Percentiles rank a stretch among this genome's conserved stretches.
phyloP scores from a whole-genome alignment of 2,113 vertebrate species.

The Spheniscus mendiculus region DNA sequence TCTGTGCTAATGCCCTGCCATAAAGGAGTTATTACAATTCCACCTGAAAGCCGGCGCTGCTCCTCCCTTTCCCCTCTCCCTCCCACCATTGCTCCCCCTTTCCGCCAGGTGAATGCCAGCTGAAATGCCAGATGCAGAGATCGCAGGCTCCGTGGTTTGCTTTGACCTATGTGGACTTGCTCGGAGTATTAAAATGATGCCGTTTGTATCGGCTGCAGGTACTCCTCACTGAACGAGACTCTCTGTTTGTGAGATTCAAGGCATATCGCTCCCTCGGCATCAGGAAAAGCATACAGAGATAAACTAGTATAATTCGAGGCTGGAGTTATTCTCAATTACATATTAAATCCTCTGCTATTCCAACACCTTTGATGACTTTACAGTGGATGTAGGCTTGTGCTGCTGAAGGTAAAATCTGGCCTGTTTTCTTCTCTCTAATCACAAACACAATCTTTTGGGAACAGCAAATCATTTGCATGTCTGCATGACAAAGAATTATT shows the following conservation, averaged over 20 bases:
- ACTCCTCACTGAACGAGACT: not conserved
- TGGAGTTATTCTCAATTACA: not conserved
- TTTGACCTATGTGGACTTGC: not conserved
- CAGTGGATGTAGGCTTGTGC: not conserved
- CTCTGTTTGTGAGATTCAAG: not conserved
- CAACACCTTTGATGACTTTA: not conserved
- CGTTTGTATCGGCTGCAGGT: not conserved
- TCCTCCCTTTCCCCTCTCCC: not conserved
- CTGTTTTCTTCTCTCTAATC: not conserved
- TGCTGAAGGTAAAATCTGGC: not conserved
- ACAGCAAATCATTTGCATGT: not conserved
- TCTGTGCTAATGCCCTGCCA: not conserved
- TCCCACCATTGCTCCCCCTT: not conserved
- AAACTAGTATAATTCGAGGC: not conserved
- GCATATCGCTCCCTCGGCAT: not conserved
- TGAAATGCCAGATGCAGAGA: not conserved
- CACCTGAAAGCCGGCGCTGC: not conserved
- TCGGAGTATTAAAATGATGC: not conserved
- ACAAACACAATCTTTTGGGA: not conserved
- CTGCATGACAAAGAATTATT: constrained; percentile 8
- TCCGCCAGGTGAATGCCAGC: not conserved
- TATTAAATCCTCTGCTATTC: not conserved
- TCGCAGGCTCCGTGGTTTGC: not conserved
- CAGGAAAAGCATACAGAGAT: not conserved
- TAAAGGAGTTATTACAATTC: not conserved